phyloP scores from a whole-genome alignment of 2,888 invertebrate species.

The Synergus umbraculus region DNA sequence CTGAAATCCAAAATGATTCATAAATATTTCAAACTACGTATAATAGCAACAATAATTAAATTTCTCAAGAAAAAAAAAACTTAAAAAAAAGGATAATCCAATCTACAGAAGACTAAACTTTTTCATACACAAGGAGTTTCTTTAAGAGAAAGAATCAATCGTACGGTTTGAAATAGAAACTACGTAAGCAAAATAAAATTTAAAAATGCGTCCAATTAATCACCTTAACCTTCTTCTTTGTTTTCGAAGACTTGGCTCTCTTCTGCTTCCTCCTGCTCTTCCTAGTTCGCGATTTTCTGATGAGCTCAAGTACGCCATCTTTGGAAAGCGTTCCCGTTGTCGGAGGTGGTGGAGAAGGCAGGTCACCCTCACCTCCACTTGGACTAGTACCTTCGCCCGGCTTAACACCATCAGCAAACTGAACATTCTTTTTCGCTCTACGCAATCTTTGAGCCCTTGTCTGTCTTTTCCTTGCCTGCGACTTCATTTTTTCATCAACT shows the following conservation, averaged over 20 bases:
- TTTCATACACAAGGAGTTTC: not conserved
- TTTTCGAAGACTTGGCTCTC: conserved; percentile 78
- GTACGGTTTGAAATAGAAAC: not conserved
- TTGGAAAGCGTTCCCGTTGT: conserved; percentile 58
- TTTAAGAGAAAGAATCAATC: not conserved
- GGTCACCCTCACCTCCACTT: conserved; percentile 81
- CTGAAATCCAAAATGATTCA: not conserved
- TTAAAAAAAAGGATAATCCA: not conserved
- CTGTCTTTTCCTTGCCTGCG: not conserved
- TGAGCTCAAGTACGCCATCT: conserved; percentile 61
- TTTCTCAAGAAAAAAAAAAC: not conserved
- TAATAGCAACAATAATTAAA: not conserved
- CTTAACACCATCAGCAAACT: conserved; percentile 82
- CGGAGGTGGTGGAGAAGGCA: conserved; percentile 81
- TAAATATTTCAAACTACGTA: not conserved
- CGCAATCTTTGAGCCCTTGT: conserved; percentile 42
- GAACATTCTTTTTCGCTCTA: conserved; percentile 78
- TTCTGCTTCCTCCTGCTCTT: conserved; percentile 80
- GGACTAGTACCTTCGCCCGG: conserved; percentile 82
- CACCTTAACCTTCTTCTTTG: conserved; percentile 79
- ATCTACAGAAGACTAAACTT: not conserved
- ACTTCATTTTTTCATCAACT: conserved; percentile 43
- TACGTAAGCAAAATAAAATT: conserved; percentile 42
- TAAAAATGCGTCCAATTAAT: conserved; percentile 53
- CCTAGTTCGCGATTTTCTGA: conserved; percentile 66